Conservation (phyloP, 2,797 vertebrate species). For the Scarus forsteni region DNA sequence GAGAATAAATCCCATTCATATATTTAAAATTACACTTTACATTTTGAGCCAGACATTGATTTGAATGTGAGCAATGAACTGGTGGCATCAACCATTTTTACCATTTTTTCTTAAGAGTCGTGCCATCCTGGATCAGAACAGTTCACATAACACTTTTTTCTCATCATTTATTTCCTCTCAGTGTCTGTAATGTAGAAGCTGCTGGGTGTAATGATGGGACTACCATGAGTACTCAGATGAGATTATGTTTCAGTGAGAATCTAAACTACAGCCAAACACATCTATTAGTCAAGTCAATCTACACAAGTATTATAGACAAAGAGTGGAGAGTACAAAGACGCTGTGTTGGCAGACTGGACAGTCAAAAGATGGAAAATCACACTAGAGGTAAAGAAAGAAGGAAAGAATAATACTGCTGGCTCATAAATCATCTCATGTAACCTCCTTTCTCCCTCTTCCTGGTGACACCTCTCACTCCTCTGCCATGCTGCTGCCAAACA, state of each 20-base stretch:
- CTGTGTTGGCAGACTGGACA: slow-evolving; percentile 6
- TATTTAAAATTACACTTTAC: too few relatives aligned
- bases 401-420: slow-evolving; percentile 44
- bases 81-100: too few relatives aligned
- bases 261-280: slow-evolving; percentile 32
- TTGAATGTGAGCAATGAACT: too few relatives aligned
- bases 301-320: slow-evolving; percentile 6
- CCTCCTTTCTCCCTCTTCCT: slow-evolving; percentile 16
- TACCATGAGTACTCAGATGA: slow-evolving; percentile 16
- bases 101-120: too few relatives aligned
- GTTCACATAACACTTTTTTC: not conserved
- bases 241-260: slow-evolving; percentile 28
- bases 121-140: too few relatives aligned
- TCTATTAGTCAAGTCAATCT: slow-evolving; percentile 49
- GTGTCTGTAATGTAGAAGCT: slow-evolving; percentile 9
- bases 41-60: too few relatives aligned
- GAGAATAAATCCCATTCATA: too few relatives aligned
- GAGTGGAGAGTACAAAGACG: not conserved
- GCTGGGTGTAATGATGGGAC: slow-evolving; percentile 22
- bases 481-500: slow-evolving; percentile 48
- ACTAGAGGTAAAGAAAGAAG: slow-evolving; percentile 24
- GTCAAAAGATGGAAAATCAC: slow-evolving; percentile 13
- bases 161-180: slow-evolving; percentile 12
- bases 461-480: slow-evolving; percentile 30
- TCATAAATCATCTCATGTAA: slow-evolving; percentile 59